Base-by-base conservation (phyloP, 1,140 invertebrate genomes). In the Nephila pilipes region DNA sequence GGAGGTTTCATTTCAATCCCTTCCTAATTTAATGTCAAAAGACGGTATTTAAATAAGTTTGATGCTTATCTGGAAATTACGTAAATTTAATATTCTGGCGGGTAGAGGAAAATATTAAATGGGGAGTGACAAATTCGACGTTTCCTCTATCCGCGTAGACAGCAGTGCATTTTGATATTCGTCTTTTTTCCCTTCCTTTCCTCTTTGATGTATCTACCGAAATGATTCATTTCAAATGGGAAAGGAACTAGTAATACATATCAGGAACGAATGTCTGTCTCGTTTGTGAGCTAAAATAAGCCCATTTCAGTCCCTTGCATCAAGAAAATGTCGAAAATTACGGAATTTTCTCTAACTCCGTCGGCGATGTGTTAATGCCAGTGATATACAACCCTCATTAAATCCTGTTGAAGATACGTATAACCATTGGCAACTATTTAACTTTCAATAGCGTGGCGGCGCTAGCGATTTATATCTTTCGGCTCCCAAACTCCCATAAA, bases 361-460 rank as follows among this genome's bases (percentile, higher is more conserved):
- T 6, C 1, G n/a, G 36, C 16, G 55, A 25, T 58, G 55, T 81
- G 22, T 90, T 90, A 90, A 90, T 90, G 79, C 55, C 29, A 5
- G 55, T 83, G 89, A 90, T 90, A 63, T 90, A 80, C 55, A 83
- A 81, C 79, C 22, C 29, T 81, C 89, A 90, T 90, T 90, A 90
- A 83, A 81, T 60, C 79, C 29, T 46, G 32, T 79, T 57, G 29
- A 32, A 79, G 25, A 32, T n/a, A 79, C 65, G 69, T 32, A 79
- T 90, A 90, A 81, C 55, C 75, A 90, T 90, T 29, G 89, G 79
- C 75, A 90, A 89, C 87, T 89, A 79, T 89, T 89, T 89, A 89
- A 90, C 89, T 81, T 79, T 89, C 87, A 89, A 89, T 89, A 89
- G 69, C 69, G n/a, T 79, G 20, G 38, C 18, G n/a, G 65, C 14